A percentile compares a stretch with the other conserved stretches of the same genome.
Evolutionary conservation across 2,113 vertebrate species (phyloP).

Genomic region (Gasterosteus nipponicus): DNA sequence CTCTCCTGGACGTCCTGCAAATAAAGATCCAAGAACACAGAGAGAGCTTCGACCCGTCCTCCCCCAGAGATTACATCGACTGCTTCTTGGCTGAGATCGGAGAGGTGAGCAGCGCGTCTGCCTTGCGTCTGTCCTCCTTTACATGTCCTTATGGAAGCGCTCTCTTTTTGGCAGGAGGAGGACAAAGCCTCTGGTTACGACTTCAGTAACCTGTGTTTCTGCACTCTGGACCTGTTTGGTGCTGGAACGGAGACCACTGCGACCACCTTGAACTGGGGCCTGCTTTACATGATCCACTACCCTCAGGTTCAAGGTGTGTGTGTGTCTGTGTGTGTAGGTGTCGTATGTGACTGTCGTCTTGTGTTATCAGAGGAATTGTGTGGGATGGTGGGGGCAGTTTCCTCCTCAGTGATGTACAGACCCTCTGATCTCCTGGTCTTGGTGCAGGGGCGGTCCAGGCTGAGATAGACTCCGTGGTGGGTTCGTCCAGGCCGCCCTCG

Average conservation of each 20-base stretch:
- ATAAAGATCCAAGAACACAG: slow-evolving; percentile 77
- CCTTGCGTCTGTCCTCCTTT: not conserved
- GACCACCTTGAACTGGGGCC: slow-evolving; percentile 83
- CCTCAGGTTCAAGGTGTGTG: slow-evolving; percentile 84
- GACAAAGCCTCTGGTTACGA: slow-evolving; percentile 62
- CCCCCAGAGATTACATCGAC: slow-evolving; percentile 85
- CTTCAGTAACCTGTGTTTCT: slow-evolving; percentile 72
- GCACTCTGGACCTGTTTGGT: slow-evolving; percentile 78
- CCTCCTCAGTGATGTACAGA: not conserved
- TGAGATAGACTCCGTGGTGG: slow-evolving; percentile 75
- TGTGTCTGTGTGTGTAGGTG: not conserved
- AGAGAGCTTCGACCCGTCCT: slow-evolving; percentile 75
- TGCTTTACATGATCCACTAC: slow-evolving; percentile 82
- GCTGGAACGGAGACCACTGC: slow-evolving; percentile 87
- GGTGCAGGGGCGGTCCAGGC: slow-evolving; percentile 70
- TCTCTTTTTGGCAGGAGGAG: slow-evolving; percentile 37
- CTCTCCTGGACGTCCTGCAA: slow-evolving; percentile 60
- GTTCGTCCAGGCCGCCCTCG: slow-evolving; percentile 63
- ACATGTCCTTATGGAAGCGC: not conserved
- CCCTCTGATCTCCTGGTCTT: not conserved
- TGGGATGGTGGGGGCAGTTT: not conserved
- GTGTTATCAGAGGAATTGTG: not conserved
- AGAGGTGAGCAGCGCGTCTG: slow-evolving; percentile 57
- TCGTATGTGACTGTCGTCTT: not conserved
- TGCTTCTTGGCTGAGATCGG: slow-evolving; percentile 84